Conservation (phyloP, 2,888 invertebrate species). For the Calameuta filiformis region DNA sequence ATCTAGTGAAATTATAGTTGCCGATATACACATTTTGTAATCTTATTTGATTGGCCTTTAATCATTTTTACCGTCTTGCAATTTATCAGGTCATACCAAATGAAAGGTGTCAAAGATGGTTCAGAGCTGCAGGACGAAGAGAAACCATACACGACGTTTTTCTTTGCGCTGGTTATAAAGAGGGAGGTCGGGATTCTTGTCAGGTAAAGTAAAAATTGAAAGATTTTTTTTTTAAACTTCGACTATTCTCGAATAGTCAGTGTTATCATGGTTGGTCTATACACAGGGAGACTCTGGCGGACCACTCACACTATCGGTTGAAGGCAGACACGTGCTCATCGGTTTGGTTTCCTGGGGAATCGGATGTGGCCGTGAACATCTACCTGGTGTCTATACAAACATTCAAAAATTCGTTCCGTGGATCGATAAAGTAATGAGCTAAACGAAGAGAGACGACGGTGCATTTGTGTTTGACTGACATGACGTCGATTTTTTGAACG, state of each 20-base stretch:
- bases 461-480: constrained; percentile 1
- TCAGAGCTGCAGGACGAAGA: constrained; percentile 86
- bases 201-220: constrained; percentile 65
- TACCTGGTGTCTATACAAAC: constrained; percentile 93
- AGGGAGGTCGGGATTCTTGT: constrained; percentile 75
- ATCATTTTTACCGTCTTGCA: not conserved
- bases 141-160: constrained; percentile 96
- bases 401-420: constrained; percentile 93
- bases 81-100: constrained; percentile 78
- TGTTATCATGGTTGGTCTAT: not conserved
- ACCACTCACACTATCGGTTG: constrained; percentile 86
- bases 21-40: not conserved
- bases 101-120: constrained; percentile 93
- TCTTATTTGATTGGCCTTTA: not conserved
- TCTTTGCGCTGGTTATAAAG: constrained; percentile 92
- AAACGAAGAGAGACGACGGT: constrained; percentile 42
- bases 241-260: no score
- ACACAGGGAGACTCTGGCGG: constrained; percentile 79
- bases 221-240: not conserved
- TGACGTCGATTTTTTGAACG: not conserved
- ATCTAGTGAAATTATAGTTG: not conserved
- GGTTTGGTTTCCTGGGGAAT: constrained; percentile 94
- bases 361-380: constrained; percentile 88
- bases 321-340: constrained; percentile 87
- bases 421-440: constrained; percentile 86